Evolutionary conservation across 2,113 vertebrate genomes (phyloP), one percentile per base, ranked within the genome.

Genomic region (Desmodus rotundus): DNA sequence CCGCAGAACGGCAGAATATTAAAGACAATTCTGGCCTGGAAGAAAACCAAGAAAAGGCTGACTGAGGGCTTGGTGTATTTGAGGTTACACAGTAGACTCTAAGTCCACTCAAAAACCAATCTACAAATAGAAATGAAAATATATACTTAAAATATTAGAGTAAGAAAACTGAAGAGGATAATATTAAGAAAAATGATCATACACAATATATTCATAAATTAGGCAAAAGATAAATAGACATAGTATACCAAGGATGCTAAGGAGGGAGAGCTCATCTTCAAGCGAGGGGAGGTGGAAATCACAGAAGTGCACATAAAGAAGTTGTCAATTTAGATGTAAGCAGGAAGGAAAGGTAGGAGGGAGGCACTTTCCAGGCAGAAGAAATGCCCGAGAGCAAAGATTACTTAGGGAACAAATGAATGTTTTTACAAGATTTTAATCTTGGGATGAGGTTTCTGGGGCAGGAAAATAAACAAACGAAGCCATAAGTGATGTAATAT

Each of bases 371-470:
- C 33, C 47, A 20, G 24, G 73, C n/a, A 94, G 31, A 89, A 80
- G 28, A 72, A 84, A 94, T 70, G 63, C 15, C 15, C 36, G 63
- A 33, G 5, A 95, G 47, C 33, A 89, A 84, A 89, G n/a, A 63
- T 58, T 93, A 88, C 43, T 73, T 77, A 67, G 63, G 61, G 24
- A 93, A 76, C 19, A 82, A 85, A 93, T 7, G 90, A 68, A 16
- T 73, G n/a, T 85, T 96, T 47, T 43, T 76, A 83, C 0, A 81
- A 95, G 68, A 67, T 52, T 96, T 96, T 89, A 89, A 95, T 67
- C 85, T 92, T 77, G 12, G 31, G 28, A 61, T 90, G 22, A 93
- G 4, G 47, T 92, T 95, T 87, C 65, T 65, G 43, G 50, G 63
- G 7, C 26, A 96, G 33, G 10, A 77, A 38, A 94, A 61, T 67